These are phyloP conservation scores for Cosmorhoe ocellata DNA, from an alignment of 2,888 invertebrate genomes.

Conservation along the genomic window DNA sequence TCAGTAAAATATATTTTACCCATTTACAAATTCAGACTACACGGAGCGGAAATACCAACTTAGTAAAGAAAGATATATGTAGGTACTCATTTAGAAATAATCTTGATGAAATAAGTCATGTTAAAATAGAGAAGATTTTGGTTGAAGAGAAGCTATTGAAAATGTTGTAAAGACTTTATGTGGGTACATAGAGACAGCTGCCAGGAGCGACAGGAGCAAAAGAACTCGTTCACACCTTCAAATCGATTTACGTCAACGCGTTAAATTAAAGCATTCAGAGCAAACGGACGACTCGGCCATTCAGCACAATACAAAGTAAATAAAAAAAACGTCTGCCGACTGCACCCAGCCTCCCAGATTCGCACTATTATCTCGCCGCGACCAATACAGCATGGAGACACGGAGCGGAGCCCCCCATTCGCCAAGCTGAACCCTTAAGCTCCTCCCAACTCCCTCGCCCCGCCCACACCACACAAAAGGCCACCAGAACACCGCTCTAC, in stretches of 20 bases:
- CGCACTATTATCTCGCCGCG: conserved; percentile 73
- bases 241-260: conserved; percentile 71
- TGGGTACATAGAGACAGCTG: conserved; percentile 40
- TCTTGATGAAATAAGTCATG: too few species aligned
- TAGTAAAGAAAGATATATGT: too few species aligned
- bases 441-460: conserved; percentile 77
- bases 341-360: conserved; percentile 78
- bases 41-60: too few species aligned
- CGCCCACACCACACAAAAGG: conserved; percentile 71
- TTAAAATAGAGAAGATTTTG: too few species aligned
- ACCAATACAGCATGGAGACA: conserved; percentile 65
- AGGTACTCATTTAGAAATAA: too few species aligned
- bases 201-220: conserved; percentile 38
- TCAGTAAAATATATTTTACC: too few species aligned
- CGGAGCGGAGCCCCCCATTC: conserved; percentile 50
- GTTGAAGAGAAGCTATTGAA: conserved; percentile 1
- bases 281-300: conserved; percentile 61
- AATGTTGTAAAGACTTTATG: conserved; percentile 12
- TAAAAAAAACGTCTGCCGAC: conserved; percentile 61
- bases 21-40: too few species aligned
- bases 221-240: conserved; percentile 62
- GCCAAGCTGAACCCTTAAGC: conserved; percentile 51
- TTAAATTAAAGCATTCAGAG: conserved; percentile 69
- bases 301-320: conserved; percentile 63
- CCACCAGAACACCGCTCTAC: conserved; percentile 54